Conservation (phyloP, 2,888 invertebrate species). For the Pemphredon lugubris region DNA sequence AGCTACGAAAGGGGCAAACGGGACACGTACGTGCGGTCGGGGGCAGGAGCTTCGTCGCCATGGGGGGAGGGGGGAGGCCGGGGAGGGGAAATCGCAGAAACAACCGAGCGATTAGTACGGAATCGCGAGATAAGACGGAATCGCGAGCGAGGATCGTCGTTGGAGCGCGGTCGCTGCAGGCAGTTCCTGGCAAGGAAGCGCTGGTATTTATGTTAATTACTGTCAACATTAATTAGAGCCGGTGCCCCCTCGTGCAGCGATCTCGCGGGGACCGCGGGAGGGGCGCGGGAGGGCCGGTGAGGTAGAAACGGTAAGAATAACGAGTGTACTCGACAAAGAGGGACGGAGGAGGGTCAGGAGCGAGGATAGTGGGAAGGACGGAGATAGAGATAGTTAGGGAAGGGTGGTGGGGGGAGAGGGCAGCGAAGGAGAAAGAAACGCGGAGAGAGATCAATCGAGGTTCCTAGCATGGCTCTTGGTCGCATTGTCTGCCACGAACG, state of each 20-base stretch:
- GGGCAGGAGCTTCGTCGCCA: too few relatives aligned
- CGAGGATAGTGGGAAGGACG: constrained; percentile 22
- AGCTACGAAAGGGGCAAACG: constrained; percentile 1
- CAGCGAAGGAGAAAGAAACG: constrained; percentile 50
- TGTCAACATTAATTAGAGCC: constrained; percentile 79
- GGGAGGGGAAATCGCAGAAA: constrained; percentile 61
- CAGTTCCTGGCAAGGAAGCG: constrained; percentile 71
- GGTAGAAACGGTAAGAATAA: constrained; percentile 42
- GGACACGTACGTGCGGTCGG: constrained; percentile 2
- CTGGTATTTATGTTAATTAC: constrained; percentile 81
- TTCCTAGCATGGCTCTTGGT: constrained; percentile 47
- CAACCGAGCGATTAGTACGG: constrained; percentile 68
- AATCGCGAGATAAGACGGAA: constrained; percentile 73
- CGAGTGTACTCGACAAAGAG: constrained; percentile 43
- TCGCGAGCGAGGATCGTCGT: constrained; percentile 67
- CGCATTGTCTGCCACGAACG: constrained; percentile 66
- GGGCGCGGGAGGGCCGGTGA: constrained; percentile 1
- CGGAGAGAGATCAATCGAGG: constrained; percentile 58
- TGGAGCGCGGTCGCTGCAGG: constrained; percentile 40
- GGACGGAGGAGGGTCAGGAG: constrained; percentile 2
- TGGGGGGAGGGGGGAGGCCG: constrained; percentile 26
- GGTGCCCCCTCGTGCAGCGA: constrained; percentile 58
- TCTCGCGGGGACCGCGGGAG: constrained; percentile 15
- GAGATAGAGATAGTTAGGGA: constrained; percentile 14
- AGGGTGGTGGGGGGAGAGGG: not conserved